phyloP scores from a whole-genome alignment of 2,888 invertebrate species.

The Zygaena filipendulae region DNA sequence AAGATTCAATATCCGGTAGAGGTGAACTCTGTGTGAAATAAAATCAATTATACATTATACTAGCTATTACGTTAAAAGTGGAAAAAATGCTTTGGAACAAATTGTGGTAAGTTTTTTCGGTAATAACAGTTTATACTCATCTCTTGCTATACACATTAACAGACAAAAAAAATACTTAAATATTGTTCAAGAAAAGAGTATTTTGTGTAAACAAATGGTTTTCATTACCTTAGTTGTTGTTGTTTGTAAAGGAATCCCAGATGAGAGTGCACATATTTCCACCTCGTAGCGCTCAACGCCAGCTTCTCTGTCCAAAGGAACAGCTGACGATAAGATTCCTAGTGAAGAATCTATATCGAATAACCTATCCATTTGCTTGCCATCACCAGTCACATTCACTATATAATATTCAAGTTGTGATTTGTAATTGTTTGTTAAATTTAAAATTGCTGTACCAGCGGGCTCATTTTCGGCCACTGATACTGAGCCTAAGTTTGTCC shows the following conservation, averaged over 20 bases:
- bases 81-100: no score
- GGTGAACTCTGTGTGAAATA: no score
- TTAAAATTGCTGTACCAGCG: conserved; percentile 85
- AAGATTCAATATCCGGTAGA: no score
- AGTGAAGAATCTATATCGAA: conserved; percentile 92
- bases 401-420: conserved; percentile 88
- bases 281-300: conserved; percentile 86
- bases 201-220: no score
- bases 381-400: conserved; percentile 82
- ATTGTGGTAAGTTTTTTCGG: no score
- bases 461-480: conserved; percentile 91
- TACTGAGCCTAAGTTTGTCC: conserved; percentile 76
- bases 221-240: conserved; percentile 84
- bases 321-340: conserved; percentile 89
- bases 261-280: conserved; percentile 85
- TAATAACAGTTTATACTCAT: no score
- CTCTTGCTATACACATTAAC: no score
- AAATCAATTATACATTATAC: no score
- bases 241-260: conserved; percentile 77
- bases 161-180: no score
- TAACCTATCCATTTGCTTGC: conserved; percentile 84
- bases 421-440: conserved; percentile 78
- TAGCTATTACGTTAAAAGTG: no score
- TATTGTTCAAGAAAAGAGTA: no score
- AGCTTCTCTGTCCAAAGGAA: conserved; percentile 84